A percentile compares a stretch with the other conserved stretches of the same genome.
phyloP scores from a whole-genome alignment of 2,113 vertebrate species.

The Campylomormyrus tamandua region DNA sequence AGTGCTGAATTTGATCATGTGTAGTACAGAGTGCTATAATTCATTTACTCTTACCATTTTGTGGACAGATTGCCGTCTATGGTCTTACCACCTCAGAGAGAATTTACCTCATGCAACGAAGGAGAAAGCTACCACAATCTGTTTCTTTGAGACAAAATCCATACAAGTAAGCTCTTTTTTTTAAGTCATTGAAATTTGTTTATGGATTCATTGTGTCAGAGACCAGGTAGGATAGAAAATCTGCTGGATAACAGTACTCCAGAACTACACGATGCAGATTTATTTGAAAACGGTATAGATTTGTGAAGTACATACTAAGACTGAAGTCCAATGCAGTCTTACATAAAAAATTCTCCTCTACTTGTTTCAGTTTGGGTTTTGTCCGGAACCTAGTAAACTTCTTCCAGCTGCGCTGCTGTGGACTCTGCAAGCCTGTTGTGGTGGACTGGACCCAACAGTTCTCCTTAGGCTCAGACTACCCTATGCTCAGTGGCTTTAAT shows the following conservation, averaged over 20 bases:
- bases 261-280: background rate
- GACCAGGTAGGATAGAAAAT: background rate
- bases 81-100: slow-evolving; percentile 86
- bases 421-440: slow-evolving; percentile 68
- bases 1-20: background rate
- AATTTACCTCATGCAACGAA: slow-evolving; percentile 62
- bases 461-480: slow-evolving; percentile 52
- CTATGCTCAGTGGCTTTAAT: slow-evolving; percentile 60
- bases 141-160: slow-evolving; percentile 79
- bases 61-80: slow-evolving; percentile 72
- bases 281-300: background rate
- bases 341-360: background rate
- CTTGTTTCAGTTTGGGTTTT: slow-evolving; percentile 69
- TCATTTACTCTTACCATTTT: background rate
- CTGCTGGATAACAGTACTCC: background rate
- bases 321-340: background rate
- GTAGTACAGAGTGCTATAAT: background rate
- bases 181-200: background rate
- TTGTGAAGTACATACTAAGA: background rate
- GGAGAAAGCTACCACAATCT: slow-evolving; percentile 63
- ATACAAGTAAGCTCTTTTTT: slow-evolving; percentile 73
- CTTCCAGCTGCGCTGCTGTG: slow-evolving; percentile 83
- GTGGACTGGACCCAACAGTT: slow-evolving; percentile 87
- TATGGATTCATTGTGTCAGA: background rate
- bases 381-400: slow-evolving; percentile 82